phyloP scores from a whole-genome alignment of 2,797 vertebrate genomes.

The Sebastes vulpes region DNA sequence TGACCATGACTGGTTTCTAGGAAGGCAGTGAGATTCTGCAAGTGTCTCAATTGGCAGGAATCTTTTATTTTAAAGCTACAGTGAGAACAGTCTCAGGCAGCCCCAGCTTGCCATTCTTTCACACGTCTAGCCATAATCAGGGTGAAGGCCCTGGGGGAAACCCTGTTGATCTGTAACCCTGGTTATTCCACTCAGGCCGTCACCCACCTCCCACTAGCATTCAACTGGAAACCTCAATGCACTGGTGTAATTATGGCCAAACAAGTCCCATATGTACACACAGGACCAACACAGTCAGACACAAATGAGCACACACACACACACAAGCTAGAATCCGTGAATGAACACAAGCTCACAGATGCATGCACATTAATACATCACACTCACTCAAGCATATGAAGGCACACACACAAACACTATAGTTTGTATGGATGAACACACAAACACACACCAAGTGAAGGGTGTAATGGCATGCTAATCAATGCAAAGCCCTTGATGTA shows the following conservation, averaged over 20 bases:
- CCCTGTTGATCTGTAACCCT: slow-evolving; percentile 73
- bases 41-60: slow-evolving; percentile 17
- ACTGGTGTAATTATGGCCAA: slow-evolving; percentile 89
- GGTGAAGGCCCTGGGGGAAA: slow-evolving; percentile 50
- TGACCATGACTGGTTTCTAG: neutral
- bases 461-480: slow-evolving; percentile 81
- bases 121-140: slow-evolving; percentile 61
- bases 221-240: slow-evolving; percentile 85
- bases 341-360: slow-evolving; percentile 30
- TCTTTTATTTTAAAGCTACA: slow-evolving; percentile 24
- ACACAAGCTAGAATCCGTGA: neutral
- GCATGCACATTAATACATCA: slow-evolving; percentile 45
- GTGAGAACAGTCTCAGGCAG: slow-evolving; percentile 3
- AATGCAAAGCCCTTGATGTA: slow-evolving; percentile 80
- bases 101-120: slow-evolving; percentile 46
- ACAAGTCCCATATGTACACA: slow-evolving; percentile 86
- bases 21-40: neutral
- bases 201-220: slow-evolving; percentile 77
- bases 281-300: slow-evolving; percentile 31
- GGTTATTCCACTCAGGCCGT: slow-evolving; percentile 68
- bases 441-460: slow-evolving; percentile 57
- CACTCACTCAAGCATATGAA: slow-evolving; percentile 38
- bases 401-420: slow-evolving; percentile 30
- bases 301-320: neutral
- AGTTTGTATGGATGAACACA: slow-evolving; percentile 48